Base-by-base conservation (phyloP, 2,113 vertebrate genomes). In the Megaceryle maxima region DNA sequence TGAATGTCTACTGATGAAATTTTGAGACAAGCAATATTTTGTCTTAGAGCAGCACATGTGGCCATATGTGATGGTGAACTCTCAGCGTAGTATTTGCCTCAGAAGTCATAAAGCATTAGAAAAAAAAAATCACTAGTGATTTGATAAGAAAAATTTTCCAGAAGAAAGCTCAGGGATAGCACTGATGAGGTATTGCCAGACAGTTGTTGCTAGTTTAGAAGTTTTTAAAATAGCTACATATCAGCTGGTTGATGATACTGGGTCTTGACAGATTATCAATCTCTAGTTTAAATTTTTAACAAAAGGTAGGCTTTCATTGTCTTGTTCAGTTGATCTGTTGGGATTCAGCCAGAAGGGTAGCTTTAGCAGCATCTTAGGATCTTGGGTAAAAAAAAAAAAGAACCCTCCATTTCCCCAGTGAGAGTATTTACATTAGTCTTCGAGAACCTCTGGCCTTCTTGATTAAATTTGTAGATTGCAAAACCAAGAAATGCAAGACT, bases 331-430 rank as follows among this genome's bases (percentile, higher is more conserved):
- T 77, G 63, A 69, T 76, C 39, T 62, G 9, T 51, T 93, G 72
- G 43, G 41, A 44, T 48, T 43, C 67, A 90, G 55, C 16, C 73
- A 66, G 35, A 63, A 46, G 21, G 28, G 25, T 82, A 20, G 74
- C 35, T 91, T 29, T 72, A 82, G 24, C 48, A 62, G 28, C 28
- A 21, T 39, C 15, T 51, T 51, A 43, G 33, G 22, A 48, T 75
- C 16, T 39, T 90, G 31, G 24, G 21, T 37, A 18, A 46, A 46
- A 46, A 28, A 50, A 57, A 25, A 2, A 56, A 9, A 26, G 6
- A 70, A 16, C 5, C 9, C 28, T 60, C 13, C 1, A 1, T 83
- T 73, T 88, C 26, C 16, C 26, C 11, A 8, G 0, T 35, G 33
- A 83, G 22, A 43, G 16, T 53, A 16, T 80, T 77, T 51, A 15